phyloP scores from a whole-genome alignment of 2,888 invertebrate species.

The Melieria crassipennis region DNA sequence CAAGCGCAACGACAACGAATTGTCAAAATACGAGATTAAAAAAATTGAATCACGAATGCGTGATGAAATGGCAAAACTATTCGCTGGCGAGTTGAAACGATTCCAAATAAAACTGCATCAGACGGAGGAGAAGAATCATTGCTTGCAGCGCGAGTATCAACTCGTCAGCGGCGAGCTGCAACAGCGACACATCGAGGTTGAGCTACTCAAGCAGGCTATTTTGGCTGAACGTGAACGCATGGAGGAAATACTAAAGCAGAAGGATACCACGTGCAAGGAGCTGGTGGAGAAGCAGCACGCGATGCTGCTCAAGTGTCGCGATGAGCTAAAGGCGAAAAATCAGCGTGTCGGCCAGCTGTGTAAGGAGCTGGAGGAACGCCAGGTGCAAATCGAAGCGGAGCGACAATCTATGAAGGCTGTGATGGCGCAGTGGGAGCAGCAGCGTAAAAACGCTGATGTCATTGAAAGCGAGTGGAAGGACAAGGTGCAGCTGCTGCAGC shows the following conservation, averaged over 20 bases:
- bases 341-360: conserved; percentile 60
- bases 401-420: conserved; percentile 66
- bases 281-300: conserved; percentile 52
- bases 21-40: conserved; percentile 56
- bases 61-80: conserved; percentile 75
- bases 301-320: conserved; percentile 55
- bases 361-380: conserved; percentile 58
- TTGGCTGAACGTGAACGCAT: conserved; percentile 62
- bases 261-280: conserved; percentile 49
- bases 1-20: conserved; percentile 43
- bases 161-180: conserved; percentile 52
- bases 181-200: conserved; percentile 59
- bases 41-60: conserved; percentile 68
- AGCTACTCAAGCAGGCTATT: conserved; percentile 62
- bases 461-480: conserved; percentile 66
- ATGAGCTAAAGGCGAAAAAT: conserved; percentile 66
- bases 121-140: conserved; percentile 53
- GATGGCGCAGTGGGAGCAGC: conserved; percentile 65
- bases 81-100: conserved; percentile 71
- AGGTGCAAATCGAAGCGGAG: conserved; percentile 65
- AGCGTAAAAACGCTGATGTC: conserved; percentile 67
- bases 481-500: conserved; percentile 67
- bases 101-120: conserved; percentile 64
- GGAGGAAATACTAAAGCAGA: conserved; percentile 52
- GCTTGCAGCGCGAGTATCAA: conserved; percentile 56